Conservation (phyloP, 2,888 invertebrate genomes). For the Perizoma affinitatum region DNA sequence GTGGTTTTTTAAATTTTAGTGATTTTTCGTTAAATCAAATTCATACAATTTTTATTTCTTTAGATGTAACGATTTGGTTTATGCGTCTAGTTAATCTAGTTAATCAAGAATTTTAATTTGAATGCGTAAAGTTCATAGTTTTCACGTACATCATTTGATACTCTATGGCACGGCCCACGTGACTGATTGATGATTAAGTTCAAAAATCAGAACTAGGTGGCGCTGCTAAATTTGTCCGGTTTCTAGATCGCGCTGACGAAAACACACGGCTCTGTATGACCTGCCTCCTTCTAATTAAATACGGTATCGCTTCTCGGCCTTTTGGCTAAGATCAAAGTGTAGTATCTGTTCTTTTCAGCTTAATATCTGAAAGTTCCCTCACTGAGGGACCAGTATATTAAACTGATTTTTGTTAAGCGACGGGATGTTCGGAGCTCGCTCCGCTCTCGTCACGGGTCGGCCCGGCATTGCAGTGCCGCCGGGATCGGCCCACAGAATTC, state of each 20-base stretch:
- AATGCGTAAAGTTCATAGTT: no score
- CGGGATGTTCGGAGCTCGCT: slow-evolving; percentile 7
- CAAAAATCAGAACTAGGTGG: slow-evolving; percentile 1
- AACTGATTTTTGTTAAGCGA: slow-evolving; percentile 4
- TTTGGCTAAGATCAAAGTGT: slow-evolving; percentile 7
- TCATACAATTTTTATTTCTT: no score
- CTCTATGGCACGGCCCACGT: slow-evolving; percentile 15
- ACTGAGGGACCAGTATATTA: slow-evolving; percentile 6
- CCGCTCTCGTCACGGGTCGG: slow-evolving; percentile 8
- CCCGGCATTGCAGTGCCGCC: slow-evolving; percentile 6
- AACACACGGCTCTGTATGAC: neutral
- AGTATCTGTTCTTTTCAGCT: slow-evolving; percentile 10
- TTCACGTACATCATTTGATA: slow-evolving; percentile 6
- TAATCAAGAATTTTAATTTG: no score
- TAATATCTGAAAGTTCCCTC: slow-evolving; percentile 7
- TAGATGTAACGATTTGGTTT: no score
- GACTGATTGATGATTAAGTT: neutral
- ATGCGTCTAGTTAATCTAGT: no score
- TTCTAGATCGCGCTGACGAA: slow-evolving; percentile 4
- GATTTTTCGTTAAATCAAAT: no score
- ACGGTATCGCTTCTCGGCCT: slow-evolving; percentile 2
- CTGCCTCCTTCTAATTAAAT: neutral
- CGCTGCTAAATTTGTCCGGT: neutral
- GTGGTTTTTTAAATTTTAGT: no score
- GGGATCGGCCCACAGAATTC: slow-evolving; percentile 5